Evolutionary conservation across 2,797 vertebrate species (phyloP).

Genomic region (Microtus agrestis): DNA sequence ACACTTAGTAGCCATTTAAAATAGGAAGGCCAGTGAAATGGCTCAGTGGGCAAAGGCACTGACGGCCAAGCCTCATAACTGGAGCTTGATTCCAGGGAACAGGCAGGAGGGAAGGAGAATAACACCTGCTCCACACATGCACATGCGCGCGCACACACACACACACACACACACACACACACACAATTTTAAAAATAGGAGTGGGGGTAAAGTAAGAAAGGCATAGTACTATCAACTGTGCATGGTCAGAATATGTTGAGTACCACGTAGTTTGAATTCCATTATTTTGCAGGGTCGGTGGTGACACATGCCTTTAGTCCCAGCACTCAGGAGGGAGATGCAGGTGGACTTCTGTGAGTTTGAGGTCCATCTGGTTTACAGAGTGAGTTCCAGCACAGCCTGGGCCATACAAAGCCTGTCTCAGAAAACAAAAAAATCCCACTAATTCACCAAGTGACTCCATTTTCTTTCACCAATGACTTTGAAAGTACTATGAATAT

Average conservation of each 20-base stretch:
- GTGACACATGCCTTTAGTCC: not conserved
- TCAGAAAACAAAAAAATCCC: not conserved
- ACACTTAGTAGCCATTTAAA: not conserved
- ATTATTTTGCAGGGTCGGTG: not conserved
- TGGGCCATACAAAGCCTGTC: not conserved
- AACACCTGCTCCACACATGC: not conserved
- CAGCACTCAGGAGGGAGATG: not conserved
- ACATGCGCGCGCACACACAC: fast-evolving
- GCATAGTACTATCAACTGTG: not conserved
- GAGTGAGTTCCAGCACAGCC: not conserved
- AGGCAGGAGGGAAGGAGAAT: not conserved
- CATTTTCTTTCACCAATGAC: not conserved
- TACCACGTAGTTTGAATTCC: not conserved
- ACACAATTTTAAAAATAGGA: not conserved
- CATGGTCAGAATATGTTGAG: not conserved
- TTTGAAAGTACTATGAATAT: not conserved
- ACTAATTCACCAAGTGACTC: not conserved
- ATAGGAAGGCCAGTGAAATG: not conserved
- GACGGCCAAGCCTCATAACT: not conserved
- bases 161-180: not conserved
- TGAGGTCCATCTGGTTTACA: not conserved
- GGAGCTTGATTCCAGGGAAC: not conserved
- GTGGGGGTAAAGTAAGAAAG: not conserved
- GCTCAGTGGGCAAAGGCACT: not conserved
- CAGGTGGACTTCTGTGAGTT: not conserved